Evolutionary conservation across 2,113 vertebrate genomes (phyloP), one percentile per base, ranked within the genome.

Genomic region (Turnix velox): DNA sequence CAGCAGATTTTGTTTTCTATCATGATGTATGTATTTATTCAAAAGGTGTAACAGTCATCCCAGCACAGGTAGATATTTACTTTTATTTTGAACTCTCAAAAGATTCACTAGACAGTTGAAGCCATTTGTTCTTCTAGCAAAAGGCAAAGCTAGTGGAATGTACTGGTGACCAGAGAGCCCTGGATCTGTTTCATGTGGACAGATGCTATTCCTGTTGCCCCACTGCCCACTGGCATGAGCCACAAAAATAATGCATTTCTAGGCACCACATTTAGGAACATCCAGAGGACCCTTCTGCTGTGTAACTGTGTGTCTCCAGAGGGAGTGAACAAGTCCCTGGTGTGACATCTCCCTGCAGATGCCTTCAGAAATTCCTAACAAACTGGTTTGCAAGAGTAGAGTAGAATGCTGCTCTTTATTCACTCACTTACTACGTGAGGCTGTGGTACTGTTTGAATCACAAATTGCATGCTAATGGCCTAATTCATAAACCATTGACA

Each of bases 401-500:
- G 91, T 94, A 80, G 67, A 93, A 87, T 71, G 72, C 92, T 81
- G 68, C 91, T 96, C 93, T 95, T 96, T 96, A 79, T 95, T 89
- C 88, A 95, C 96, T 95, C 96, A 90, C 97, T 97, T 96, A 97
- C 95, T 96, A 91, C 97, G 49, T 40, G 43, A 92, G 52, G 87
- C 94, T 95, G 54, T 95, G 92, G 93, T 94, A 96, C 96, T 94
- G 91, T 97, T 97, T 95, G 97, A 97, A 97, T 97, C 97, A 96
- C 97, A 97, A 97, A 98, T 97, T 96, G 97, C 97, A 98, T 97
- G 96, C 96, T 98, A 97, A 98, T 98, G 95, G 97, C 95, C 97
- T 98, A 97, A 98, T 98, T 98, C 97, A 97, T 98, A 98, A 98
- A 92, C 97, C 97, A 97, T 95, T 97, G 97, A 97, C 98, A 97